A percentile compares a stretch with the other conserved stretches of the same genome.
Evolutionary conservation across 2,888 invertebrate genomes (phyloP).

Genomic region (Protophormia terraenovae): DNA sequence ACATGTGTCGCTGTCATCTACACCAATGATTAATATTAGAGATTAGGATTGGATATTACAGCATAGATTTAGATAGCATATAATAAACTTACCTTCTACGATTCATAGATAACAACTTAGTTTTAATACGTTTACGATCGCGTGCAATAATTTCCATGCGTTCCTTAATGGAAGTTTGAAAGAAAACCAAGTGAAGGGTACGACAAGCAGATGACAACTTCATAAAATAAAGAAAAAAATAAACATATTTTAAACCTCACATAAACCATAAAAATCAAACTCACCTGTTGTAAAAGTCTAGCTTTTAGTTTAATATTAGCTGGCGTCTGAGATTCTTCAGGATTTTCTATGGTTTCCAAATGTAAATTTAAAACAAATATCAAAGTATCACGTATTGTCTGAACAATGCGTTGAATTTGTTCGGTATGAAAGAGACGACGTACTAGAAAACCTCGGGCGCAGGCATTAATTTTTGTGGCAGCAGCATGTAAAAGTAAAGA

Average conservation of each 20-base stretch:
- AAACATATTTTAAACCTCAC: neutral
- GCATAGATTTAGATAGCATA: neutral
- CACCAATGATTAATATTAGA: too few relatives aligned
- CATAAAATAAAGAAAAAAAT: neutral
- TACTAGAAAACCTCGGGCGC: conserved; percentile 89
- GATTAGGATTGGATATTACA: too few relatives aligned
- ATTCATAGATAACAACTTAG: conserved; percentile 72
- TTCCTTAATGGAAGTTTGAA: conserved; percentile 76
- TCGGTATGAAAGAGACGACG: conserved; percentile 91
- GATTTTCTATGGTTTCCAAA: conserved; percentile 73
- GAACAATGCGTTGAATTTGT: conserved; percentile 87
- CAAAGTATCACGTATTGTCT: conserved; percentile 79
- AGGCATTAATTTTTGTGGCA: conserved; percentile 86
- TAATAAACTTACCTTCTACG: conserved; percentile 69
- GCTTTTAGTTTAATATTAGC: conserved; percentile 78
- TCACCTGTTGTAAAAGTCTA: conserved; percentile 78
- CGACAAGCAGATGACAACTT: conserved; percentile 77
- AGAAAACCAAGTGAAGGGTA: conserved; percentile 76
- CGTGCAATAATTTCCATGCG: conserved; percentile 79
- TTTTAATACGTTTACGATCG: conserved; percentile 77
- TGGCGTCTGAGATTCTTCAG: conserved; percentile 70
- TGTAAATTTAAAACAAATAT: conserved; percentile 79
- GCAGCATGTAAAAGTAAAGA: conserved; percentile 79
- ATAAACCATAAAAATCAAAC: too few relatives aligned
- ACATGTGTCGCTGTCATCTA: too few relatives aligned